Conservation (phyloP, 2,797 vertebrate species). For the Heteromormyrus szaboi region DNA sequence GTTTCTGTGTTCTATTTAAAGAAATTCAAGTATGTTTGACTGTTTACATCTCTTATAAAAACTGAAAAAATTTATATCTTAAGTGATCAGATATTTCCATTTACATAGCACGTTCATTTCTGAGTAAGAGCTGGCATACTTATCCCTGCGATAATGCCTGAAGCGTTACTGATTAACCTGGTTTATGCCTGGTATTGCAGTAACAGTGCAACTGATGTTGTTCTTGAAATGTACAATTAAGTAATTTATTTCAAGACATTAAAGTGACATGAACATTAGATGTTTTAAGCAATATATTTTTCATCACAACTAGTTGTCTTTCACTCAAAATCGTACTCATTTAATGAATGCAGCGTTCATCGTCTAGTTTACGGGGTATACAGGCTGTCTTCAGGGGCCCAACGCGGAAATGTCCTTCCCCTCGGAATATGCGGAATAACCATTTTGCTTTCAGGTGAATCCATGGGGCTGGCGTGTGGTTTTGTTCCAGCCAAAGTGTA, state of each 20-base stretch:
- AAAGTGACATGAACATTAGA: neutral
- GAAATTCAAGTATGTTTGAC: neutral
- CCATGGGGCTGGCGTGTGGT: neutral
- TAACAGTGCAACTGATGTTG: neutral
- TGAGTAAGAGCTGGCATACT: neutral
- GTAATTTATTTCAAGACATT: neutral
- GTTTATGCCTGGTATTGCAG: neutral
- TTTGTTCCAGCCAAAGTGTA: neutral
- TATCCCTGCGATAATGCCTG: neutral
- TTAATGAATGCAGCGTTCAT: neutral
- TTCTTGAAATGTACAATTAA: neutral
- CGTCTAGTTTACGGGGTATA: neutral
- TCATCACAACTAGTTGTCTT: neutral
- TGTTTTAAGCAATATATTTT: neutral
- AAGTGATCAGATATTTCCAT: neutral
- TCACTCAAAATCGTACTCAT: neutral
- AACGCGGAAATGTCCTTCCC: neutral
- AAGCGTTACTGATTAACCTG: neutral
- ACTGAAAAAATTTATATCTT: neutral
- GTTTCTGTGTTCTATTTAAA: neutral
- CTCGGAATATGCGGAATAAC: neutral
- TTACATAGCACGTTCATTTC: neutral
- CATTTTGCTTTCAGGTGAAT: slow-evolving; percentile 5
- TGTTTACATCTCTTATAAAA: neutral
- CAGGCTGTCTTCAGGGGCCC: neutral